Percentiles rank a stretch among this genome's conserved stretches.
Conservation (phyloP, 2,797 vertebrate species). For the Diceros bicornis region DNA sequence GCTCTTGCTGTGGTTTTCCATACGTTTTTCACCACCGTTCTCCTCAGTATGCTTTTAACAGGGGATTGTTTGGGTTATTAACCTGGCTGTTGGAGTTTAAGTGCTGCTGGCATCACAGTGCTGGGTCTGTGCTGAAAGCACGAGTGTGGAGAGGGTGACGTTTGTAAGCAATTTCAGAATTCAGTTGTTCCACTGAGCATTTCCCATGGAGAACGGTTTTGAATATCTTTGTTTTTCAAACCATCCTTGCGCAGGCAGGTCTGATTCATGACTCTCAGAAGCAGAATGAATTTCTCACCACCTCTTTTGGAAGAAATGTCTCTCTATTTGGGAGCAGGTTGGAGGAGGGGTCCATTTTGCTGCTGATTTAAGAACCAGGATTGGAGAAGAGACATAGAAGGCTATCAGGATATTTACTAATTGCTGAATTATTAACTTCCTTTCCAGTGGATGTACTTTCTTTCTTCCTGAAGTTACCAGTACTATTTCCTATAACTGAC, state of each 20-base stretch:
- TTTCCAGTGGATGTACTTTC: background rate
- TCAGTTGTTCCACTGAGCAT: background rate
- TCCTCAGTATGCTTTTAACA: background rate
- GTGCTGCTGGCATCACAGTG: background rate
- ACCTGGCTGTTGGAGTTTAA: background rate
- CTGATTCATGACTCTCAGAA: conserved; percentile 17
- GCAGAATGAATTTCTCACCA: background rate
- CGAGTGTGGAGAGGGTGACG: accelerated
- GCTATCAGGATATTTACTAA: background rate
- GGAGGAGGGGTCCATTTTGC: background rate
- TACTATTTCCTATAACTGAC: background rate
- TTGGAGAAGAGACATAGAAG: background rate
- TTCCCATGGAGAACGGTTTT: background rate
- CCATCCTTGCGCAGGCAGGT: background rate
- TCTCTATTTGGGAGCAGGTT: background rate
- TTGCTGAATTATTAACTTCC: background rate
- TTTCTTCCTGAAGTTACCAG: background rate
- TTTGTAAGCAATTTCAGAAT: background rate
- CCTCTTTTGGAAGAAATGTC: background rate
- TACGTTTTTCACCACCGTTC: background rate
- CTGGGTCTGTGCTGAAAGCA: background rate
- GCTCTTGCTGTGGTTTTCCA: conserved; percentile 34
- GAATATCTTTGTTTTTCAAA: background rate
- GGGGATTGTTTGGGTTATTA: background rate
- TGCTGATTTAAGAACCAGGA: background rate